Evolutionary conservation across 2,113 vertebrate genomes (phyloP), one percentile per base, ranked within the genome.

Genomic region (Neogobius melanostomus): DNA sequence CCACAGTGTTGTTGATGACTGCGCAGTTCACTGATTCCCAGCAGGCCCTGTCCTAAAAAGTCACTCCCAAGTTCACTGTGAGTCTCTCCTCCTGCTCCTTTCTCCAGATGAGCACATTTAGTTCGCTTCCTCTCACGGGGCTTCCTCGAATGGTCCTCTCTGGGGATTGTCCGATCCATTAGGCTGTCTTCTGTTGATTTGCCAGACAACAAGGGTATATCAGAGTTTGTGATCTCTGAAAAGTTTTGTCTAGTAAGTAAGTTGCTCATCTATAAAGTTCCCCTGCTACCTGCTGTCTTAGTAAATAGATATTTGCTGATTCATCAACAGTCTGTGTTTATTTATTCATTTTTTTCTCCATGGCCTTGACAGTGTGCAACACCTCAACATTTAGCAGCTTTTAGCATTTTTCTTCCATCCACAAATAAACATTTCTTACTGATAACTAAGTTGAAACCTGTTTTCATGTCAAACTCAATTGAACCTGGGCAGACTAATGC

Each of bases 31-130:
- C 56, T 59, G 28, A 42, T 11, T 59, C 56, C 56, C 56, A 59
- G 28, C 56, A 59, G 56, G 28, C 28, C 56, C 56, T 42, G 28
- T 59, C 28, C 53, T 59, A 59, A 59, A 47, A 47, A 59, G 56
- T 59, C 56, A 59, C 28, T 12, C 56, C 28, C 56, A 59, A 59
- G 56, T 59, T 59, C 56, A 59, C 17, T 21, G 46, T 47, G 52
- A 53, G 56, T 42, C 6, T 59, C 28, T 59, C 56, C 7, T 47
- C 46, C 46, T 47, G 12, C 49, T 14, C 11, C 59, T 61, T 61
- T 42, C 59, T n/a, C 57, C 59, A 61, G 14, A 61, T 61, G 42
- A 61, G 59, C 42, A 44, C 59, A 61, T 61, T 61, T 14, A n/a
- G 12, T 44, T 44, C 42, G 43, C 36, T 28, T 61, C 3, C 12